Percentiles rank a stretch among this genome's conserved stretches.
Conservation (phyloP, 1,140 invertebrate genomes). For the Limonius californicus region DNA sequence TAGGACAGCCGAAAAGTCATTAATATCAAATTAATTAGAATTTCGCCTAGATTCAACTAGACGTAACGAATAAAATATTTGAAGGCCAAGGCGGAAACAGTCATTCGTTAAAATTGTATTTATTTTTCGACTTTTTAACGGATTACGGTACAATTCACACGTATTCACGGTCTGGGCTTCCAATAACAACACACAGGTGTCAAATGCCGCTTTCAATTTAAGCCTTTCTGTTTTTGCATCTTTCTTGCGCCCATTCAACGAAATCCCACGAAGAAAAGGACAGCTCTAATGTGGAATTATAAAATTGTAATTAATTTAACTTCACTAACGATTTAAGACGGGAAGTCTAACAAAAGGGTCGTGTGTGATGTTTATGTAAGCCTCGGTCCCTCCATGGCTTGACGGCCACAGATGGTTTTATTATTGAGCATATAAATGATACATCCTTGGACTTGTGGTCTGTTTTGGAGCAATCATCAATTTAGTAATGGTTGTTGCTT, state of each 20-base stretch:
- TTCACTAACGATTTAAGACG: conserved; percentile 16
- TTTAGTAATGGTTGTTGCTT: too few species aligned
- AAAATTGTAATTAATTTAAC: conserved; percentile 17
- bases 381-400: neutral
- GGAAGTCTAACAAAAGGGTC: conserved; percentile 13
- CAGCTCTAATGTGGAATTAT: neutral
- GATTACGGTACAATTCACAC: conserved; percentile 15
- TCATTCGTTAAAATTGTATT: conserved; percentile 17
- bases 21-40: neutral
- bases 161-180: conserved; percentile 11
- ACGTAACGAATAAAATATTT: neutral
- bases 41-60: neutral
- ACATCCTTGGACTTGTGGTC: neutral
- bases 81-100: conserved; percentile 8
- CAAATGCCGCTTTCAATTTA: neutral
- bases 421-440: conserved; percentile 14
- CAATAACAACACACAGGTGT: conserved; percentile 15
- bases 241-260: neutral
- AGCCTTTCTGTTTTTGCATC: conserved; percentile 11
- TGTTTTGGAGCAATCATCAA: neutral
- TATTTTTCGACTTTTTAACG: conserved; percentile 19
- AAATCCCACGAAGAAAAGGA: neutral
- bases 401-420: conserved; percentile 9
- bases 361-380: conserved; percentile 1
- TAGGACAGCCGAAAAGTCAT: neutral